Conservation (phyloP, 2,113 vertebrate species). For the Coryphaenoides rupestris region DNA sequence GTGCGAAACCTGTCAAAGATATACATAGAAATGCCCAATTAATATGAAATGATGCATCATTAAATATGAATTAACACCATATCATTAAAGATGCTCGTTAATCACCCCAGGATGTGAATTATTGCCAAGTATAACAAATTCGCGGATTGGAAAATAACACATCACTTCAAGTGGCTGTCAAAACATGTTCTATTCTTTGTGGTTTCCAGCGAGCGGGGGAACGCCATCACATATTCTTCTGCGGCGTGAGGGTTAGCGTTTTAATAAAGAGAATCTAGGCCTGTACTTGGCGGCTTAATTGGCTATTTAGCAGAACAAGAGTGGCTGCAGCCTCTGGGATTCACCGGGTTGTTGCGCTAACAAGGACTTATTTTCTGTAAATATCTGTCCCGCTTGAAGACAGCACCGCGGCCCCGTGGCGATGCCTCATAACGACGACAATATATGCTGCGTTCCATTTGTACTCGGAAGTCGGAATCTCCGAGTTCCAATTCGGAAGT, state of each 20-base stretch:
- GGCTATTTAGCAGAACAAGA: slow-evolving; percentile 38
- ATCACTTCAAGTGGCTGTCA: too few species aligned
- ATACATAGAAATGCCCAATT: too few species aligned
- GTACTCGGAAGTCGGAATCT: too few species aligned
- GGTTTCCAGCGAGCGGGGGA: too few species aligned
- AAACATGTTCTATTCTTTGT: too few species aligned
- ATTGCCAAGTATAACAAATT: slow-evolving; percentile 6
- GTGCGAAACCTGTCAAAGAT: too few species aligned
- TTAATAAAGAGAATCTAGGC: slow-evolving; percentile 38
- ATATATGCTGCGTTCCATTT: too few species aligned
- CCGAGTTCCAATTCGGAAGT: too few species aligned
- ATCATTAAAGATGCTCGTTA: too few species aligned
- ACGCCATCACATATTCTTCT: background rate
- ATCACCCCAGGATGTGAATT: slow-evolving; percentile 18
- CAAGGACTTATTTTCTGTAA: slow-evolving; percentile 29
- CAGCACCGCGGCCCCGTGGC: background rate
- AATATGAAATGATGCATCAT: too few species aligned
- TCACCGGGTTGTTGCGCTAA: slow-evolving; percentile 33
- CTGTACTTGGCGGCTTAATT: slow-evolving; percentile 30
- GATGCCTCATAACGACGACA: slow-evolving; percentile 14
- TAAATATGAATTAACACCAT: too few species aligned
- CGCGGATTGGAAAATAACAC: background rate
- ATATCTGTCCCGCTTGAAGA: slow-evolving; percentile 43
- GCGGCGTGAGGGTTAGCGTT: slow-evolving; percentile 38
- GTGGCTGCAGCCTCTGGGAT: slow-evolving; percentile 5